phyloP scores from a whole-genome alignment of 2,113 vertebrate genomes.

The Bufo gargarizans region DNA sequence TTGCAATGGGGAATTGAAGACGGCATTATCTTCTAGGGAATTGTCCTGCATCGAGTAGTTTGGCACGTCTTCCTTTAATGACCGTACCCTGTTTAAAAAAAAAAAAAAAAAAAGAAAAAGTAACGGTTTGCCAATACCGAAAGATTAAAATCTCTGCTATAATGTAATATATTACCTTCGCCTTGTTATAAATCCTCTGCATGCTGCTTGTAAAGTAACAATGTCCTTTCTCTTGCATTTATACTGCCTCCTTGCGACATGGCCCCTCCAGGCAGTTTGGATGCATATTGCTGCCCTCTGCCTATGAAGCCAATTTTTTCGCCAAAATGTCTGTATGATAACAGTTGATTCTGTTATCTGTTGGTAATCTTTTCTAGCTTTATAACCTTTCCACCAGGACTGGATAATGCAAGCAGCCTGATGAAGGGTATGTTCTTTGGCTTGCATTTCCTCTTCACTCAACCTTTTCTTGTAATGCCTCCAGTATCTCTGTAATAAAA shows the following conservation, averaged over 20 bases:
- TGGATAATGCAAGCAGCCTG: slow-evolving; percentile 83
- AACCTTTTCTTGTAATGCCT: slow-evolving; percentile 71
- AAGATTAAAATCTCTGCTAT: background rate
- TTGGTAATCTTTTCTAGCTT: slow-evolving; percentile 74
- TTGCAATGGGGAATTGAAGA: background rate
- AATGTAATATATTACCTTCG: slow-evolving; percentile 75
- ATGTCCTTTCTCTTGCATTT: slow-evolving; percentile 67
- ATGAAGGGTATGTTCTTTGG: slow-evolving; percentile 62
- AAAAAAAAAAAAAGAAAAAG: background rate
- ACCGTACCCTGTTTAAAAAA: slow-evolving; percentile 16
- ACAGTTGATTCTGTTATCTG: slow-evolving; percentile 77
- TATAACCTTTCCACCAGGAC: slow-evolving; percentile 82
- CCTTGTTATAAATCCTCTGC: slow-evolving; percentile 81
- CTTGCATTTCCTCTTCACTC: slow-evolving; percentile 60
- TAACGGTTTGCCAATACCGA: background rate
- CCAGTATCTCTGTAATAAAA: slow-evolving; percentile 83
- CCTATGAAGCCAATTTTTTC: slow-evolving; percentile 65
- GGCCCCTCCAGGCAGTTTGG: slow-evolving; percentile 86
- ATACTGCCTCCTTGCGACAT: slow-evolving; percentile 71
- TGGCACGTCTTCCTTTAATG: background rate
- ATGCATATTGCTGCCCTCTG: slow-evolving; percentile 78
- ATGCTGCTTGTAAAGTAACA: slow-evolving; percentile 77
- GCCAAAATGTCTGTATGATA: slow-evolving; percentile 87
- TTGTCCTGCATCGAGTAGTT: background rate
- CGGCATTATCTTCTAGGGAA: background rate